Evolutionary conservation across 2,888 invertebrate genomes (phyloP).

Genomic region (Esperia sulphurella): DNA sequence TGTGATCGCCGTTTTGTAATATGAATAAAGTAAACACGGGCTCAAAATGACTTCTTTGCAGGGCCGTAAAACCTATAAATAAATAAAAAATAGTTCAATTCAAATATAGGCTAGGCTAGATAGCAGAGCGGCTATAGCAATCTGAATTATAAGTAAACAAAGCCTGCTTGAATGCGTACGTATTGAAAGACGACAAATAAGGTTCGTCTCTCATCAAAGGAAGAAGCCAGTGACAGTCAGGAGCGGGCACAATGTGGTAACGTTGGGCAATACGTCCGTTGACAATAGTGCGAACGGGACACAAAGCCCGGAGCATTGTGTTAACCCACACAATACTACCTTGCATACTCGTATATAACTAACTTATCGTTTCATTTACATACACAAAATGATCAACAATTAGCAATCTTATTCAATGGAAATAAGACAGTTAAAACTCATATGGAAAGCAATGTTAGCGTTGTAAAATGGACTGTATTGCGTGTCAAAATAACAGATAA

Average conservation of each 20-base stretch:
- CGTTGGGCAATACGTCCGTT: constrained; percentile 74
- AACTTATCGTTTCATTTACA: constrained; percentile 34
- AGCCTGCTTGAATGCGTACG: too few relatives aligned
- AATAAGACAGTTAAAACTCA: constrained; percentile 20
- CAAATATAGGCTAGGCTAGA: too few relatives aligned
- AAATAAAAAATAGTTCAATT: too few relatives aligned
- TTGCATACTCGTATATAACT: constrained; percentile 56
- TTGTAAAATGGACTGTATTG: constrained; percentile 39
- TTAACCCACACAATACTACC: constrained; percentile 71
- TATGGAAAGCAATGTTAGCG: constrained; percentile 18
- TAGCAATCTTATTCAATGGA: constrained; percentile 33
- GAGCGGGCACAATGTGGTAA: constrained; percentile 69
- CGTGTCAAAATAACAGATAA: constrained; percentile 65
- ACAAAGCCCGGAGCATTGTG: constrained; percentile 73
- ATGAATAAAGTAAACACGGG: too few relatives aligned
- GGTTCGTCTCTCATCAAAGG: constrained; percentile 63
- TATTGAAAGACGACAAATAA: constrained; percentile 44
- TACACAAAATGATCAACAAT: constrained; percentile 43
- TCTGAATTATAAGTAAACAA: constrained; percentile 9
- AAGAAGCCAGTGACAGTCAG: constrained; percentile 60
- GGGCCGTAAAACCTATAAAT: too few relatives aligned
- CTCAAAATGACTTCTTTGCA: too few relatives aligned
- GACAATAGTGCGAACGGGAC: constrained; percentile 69
- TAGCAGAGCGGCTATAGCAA: constrained; percentile 2
- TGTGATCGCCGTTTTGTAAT: too few relatives aligned